These are phyloP conservation scores for Macquaria australasica DNA, from an alignment of 2,113 vertebrate genomes.

Conservation along the genomic window DNA sequence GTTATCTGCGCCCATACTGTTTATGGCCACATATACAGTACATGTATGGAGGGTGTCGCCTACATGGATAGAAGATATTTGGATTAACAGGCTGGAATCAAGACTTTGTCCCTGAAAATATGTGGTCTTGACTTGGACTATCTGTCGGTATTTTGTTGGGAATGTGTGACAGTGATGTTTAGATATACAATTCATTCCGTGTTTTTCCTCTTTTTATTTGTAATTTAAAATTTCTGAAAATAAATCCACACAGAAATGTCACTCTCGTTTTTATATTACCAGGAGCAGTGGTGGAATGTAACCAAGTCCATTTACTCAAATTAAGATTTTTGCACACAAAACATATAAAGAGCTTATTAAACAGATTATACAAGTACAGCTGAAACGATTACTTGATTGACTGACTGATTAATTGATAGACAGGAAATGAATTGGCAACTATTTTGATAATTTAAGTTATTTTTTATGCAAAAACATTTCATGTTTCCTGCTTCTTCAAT, in stretches of 20 bases:
- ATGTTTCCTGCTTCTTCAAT: no score
- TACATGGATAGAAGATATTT: neutral
- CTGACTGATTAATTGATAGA: no score
- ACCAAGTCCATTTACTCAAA: neutral
- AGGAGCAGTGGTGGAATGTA: neutral
- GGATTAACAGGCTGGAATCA: constrained; percentile 18
- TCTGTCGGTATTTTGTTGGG: neutral
- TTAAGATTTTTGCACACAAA: no score
- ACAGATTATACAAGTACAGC: no score
- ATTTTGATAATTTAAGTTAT: no score
- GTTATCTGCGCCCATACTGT: neutral
- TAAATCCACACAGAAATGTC: constrained; percentile 47
- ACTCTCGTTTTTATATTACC: neutral
- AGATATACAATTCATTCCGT: constrained; percentile 16
- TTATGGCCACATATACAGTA: neutral
- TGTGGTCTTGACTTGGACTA: neutral
- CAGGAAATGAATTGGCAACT: no score
- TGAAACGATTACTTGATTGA: no score
- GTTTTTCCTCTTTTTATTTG: constrained; percentile 58
- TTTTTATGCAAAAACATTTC: no score
- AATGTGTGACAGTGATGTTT: constrained; percentile 11
- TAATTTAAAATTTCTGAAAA: constrained; percentile 73
- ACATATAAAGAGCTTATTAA: no score
- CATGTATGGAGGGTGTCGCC: neutral
- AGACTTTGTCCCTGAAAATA: constrained; percentile 1